These are phyloP conservation scores for Trachymyrmex cornetzi DNA, from an alignment of 1,140 invertebrate species.

Conservation along the genomic window DNA sequence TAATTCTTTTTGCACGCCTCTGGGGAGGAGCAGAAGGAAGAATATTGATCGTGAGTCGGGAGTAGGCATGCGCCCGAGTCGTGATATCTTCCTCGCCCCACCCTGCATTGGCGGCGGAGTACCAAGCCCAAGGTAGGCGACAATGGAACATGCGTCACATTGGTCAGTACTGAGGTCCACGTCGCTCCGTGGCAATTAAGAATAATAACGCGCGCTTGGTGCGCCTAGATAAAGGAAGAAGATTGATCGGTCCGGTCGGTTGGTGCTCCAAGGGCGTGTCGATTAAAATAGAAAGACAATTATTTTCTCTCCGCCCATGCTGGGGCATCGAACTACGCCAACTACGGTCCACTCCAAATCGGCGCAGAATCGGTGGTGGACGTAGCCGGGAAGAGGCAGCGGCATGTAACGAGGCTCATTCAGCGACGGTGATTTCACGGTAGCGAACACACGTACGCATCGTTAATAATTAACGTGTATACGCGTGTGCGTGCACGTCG, in stretches of 20 bases:
- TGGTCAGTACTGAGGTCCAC: constrained; percentile 68
- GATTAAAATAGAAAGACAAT: constrained; percentile 30
- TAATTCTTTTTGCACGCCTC: too few relatives aligned
- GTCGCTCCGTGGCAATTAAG: constrained; percentile 46
- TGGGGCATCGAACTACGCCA: constrained; percentile 34
- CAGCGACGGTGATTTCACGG: constrained; percentile 46
- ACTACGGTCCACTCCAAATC: constrained; percentile 7
- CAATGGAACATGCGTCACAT: constrained; percentile 62
- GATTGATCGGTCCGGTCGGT: constrained; percentile 56
- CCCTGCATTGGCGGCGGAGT: constrained; percentile 55
- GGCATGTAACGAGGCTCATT: constrained; percentile 56
- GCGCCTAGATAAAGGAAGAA: constrained; percentile 14
- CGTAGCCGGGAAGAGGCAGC: constrained; percentile 53
- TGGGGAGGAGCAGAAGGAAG: constrained; percentile 76
- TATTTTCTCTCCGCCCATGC: neutral
- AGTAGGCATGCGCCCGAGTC: constrained; percentile 75
- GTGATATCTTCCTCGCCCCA: constrained; percentile 69
- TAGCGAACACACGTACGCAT: constrained; percentile 25
- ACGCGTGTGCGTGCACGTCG: constrained; percentile 1
- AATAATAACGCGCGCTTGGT: constrained; percentile 2
- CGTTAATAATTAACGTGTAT: neutral
- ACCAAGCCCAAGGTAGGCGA: constrained; percentile 55
- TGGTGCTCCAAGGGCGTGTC: constrained; percentile 70
- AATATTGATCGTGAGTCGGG: constrained; percentile 82
- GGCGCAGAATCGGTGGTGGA: constrained; percentile 36